Percentiles rank a stretch among this genome's conserved stretches.
Conservation (phyloP, 2,888 invertebrate genomes). For the Euproctis similis region DNA sequence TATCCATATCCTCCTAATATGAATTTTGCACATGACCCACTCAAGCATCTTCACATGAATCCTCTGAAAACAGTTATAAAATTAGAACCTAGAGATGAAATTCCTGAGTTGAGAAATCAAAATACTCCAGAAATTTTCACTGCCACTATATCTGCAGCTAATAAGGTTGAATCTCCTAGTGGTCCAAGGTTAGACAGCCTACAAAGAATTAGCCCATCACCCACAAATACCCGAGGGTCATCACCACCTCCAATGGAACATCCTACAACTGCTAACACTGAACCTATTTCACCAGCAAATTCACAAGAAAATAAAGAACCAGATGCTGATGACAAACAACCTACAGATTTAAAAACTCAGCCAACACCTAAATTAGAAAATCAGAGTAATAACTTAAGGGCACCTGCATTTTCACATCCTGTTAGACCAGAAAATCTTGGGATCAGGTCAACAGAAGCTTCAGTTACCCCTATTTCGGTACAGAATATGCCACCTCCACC, state of each 20-base stretch:
- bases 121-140: conserved; percentile 70
- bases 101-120: conserved; percentile 60
- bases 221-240: conserved; percentile 52
- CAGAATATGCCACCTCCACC: conserved; percentile 62
- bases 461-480: conserved; percentile 47
- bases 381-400: conserved; percentile 41
- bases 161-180: conserved; percentile 63
- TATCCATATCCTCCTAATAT: conserved; percentile 58
- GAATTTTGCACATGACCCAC: conserved; percentile 57
- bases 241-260: conserved; percentile 66
- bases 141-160: conserved; percentile 60
- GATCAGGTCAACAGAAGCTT: conserved; percentile 50
- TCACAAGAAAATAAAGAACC: conserved; percentile 62
- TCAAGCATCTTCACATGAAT: conserved; percentile 61
- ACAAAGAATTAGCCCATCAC: conserved; percentile 66
- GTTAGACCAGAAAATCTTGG: conserved; percentile 61
- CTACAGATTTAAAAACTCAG: conserved; percentile 65
- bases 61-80: conserved; percentile 70
- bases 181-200: conserved; percentile 56
- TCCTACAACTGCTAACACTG: conserved; percentile 51
- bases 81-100: conserved; percentile 69
- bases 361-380: conserved; percentile 49
- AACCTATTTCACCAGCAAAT: conserved; percentile 64
- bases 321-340: conserved; percentile 63
- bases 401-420: conserved; percentile 52